Evolutionary conservation across 2,113 vertebrate genomes (phyloP).

Genomic region (Rissa tridactyla): DNA sequence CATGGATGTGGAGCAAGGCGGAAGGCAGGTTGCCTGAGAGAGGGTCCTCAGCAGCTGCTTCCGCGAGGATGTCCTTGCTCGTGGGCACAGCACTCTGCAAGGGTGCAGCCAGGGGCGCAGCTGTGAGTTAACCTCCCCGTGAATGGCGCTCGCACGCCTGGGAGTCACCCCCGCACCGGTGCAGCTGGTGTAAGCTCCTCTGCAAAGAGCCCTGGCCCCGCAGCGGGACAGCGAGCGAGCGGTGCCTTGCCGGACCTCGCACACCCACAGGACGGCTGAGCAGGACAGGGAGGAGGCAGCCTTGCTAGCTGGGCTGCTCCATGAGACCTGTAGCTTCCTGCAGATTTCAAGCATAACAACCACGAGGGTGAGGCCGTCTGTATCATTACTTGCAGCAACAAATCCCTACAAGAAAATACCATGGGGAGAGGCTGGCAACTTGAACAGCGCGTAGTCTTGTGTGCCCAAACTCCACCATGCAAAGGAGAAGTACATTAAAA

Average conservation of each 20-base stretch:
- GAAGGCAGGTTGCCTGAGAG: neutral
- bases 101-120: neutral
- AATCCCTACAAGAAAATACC: neutral
- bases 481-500: neutral
- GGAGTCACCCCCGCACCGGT: fast-evolving
- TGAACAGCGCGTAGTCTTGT: neutral
- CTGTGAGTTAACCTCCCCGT: fast-evolving
- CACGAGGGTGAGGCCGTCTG: neutral
- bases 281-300: neutral
- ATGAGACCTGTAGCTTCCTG: neutral
- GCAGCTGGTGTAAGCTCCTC: neutral
- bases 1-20: neutral
- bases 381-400: neutral
- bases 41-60: neutral
- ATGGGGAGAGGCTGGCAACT: neutral
- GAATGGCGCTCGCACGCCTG: fast-evolving
- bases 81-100: neutral
- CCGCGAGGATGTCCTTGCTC: neutral
- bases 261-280: fast-evolving
- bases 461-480: neutral
- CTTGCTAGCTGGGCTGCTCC: neutral
- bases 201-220: neutral
- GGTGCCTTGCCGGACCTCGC: neutral
- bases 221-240: fast-evolving
- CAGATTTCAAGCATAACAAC: neutral